phyloP scores from a whole-genome alignment of 2,797 vertebrate species.

The Fundulus diaphanus region DNA sequence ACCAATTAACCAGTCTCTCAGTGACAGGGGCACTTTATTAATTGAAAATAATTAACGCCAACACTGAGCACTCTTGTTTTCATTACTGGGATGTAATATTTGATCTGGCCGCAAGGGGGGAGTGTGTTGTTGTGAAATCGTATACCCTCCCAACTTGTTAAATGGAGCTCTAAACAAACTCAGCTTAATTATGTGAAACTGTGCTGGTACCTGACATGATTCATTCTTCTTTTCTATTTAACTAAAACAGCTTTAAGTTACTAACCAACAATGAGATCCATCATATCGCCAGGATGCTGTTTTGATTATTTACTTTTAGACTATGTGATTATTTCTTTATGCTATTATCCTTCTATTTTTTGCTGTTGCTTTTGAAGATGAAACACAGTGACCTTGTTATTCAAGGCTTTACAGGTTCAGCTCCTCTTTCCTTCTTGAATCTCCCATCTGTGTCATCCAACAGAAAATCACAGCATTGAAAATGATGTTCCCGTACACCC shows the following conservation, averaged over 20 bases:
- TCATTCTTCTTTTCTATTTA: neutral
- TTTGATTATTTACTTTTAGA: neutral
- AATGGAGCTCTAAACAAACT: constrained; percentile 13
- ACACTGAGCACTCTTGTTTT: neutral
- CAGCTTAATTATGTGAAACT: neutral
- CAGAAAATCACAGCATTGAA: too few relatives aligned
- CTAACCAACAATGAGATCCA: neutral
- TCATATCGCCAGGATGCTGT: neutral
- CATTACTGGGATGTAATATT: neutral
- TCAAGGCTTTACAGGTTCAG: too few relatives aligned
- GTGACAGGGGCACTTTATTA: neutral
- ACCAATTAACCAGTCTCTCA: too few relatives aligned
- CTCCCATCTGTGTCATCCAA: too few relatives aligned
- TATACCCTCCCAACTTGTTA: neutral
- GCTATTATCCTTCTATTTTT: neutral
- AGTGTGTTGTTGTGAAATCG: constrained; percentile 44
- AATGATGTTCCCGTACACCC: neutral
- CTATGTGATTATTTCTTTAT: neutral
- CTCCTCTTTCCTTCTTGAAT: too few relatives aligned
- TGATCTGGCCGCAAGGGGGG: constrained; percentile 56
- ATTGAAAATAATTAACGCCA: neutral
- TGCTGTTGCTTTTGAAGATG: too few relatives aligned
- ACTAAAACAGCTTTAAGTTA: neutral
- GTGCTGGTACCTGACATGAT: neutral
- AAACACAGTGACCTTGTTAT: too few relatives aligned